Percentiles rank a stretch among this genome's conserved stretches.
phyloP scores from a whole-genome alignment of 1,140 invertebrate species.

The Trachelipus rathkii region DNA sequence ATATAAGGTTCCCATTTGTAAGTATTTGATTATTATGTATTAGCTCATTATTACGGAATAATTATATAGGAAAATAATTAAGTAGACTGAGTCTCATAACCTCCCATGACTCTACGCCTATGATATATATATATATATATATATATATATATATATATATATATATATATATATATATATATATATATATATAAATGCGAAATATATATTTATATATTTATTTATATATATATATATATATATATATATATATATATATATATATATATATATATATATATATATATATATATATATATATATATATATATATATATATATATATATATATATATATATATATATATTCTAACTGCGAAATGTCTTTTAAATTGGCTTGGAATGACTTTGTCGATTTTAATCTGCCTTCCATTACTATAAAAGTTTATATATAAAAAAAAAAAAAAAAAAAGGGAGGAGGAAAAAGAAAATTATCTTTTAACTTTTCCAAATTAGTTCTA shows the following conservation, averaged over 20 bases:
- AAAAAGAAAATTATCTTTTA: neutral
- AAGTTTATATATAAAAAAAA: no score
- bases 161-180: neutral
- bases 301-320: constrained; percentile 15
- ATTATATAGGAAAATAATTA: no score
- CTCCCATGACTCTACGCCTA: no score
- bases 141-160: constrained; percentile 15
- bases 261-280: neutral
- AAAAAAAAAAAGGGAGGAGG: neutral
- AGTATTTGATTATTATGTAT: no score
- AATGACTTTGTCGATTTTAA: constrained; percentile 1
- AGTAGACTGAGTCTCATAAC: no score
- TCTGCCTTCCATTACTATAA: constrained; percentile 1
- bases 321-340: neutral
- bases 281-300: constrained; percentile 10
- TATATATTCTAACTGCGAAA: neutral
- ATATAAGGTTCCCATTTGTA: no score
- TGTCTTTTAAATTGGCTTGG: neutral
- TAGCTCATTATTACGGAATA: no score
- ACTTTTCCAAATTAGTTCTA: neutral
- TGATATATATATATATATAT: neutral
- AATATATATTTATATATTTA: neutral
- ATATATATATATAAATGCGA: neutral
- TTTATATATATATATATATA: neutral
- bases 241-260: neutral